These are phyloP conservation scores for Varecia variegata DNA, from an alignment of 2,797 vertebrate genomes.

Conservation along the genomic window DNA sequence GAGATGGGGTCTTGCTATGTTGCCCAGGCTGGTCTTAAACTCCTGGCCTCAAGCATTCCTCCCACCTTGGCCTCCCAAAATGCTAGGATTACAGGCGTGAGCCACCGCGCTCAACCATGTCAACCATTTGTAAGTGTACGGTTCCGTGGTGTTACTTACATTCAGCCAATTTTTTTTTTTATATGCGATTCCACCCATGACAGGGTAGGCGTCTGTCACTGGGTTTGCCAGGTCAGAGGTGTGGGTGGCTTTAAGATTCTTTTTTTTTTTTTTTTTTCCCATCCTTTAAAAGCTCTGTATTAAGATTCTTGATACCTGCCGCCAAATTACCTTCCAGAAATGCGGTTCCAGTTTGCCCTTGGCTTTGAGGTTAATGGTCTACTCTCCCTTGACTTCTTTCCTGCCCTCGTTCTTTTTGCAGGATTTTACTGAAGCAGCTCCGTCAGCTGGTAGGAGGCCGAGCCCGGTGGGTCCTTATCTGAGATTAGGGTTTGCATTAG, in stretches of 20 bases:
- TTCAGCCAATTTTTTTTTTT: neutral
- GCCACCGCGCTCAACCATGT: neutral
- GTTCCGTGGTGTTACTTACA: neutral
- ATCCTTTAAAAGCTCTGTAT: too few relatives aligned
- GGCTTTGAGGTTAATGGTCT: neutral
- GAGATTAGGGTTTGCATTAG: neutral
- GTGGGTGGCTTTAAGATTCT: neutral
- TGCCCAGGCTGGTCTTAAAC: neutral
- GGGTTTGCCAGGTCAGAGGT: neutral
- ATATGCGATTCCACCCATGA: neutral
- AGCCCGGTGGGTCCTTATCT: neutral
- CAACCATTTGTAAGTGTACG: neutral
- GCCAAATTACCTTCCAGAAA: neutral
- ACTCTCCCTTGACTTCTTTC: neutral
- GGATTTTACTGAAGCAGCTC: neutral
- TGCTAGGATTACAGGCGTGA: neutral
- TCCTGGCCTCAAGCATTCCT: neutral
- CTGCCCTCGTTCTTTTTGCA: neutral
- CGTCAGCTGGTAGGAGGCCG: neutral
- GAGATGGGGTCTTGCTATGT: neutral
- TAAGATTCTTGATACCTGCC: neutral
- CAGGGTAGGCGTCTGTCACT: neutral
- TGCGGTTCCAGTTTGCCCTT: neutral
- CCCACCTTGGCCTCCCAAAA: neutral
- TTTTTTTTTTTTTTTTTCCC: too few relatives aligned